Conservation (phyloP, 2,888 invertebrate species). For the Agrotis clavis region DNA sequence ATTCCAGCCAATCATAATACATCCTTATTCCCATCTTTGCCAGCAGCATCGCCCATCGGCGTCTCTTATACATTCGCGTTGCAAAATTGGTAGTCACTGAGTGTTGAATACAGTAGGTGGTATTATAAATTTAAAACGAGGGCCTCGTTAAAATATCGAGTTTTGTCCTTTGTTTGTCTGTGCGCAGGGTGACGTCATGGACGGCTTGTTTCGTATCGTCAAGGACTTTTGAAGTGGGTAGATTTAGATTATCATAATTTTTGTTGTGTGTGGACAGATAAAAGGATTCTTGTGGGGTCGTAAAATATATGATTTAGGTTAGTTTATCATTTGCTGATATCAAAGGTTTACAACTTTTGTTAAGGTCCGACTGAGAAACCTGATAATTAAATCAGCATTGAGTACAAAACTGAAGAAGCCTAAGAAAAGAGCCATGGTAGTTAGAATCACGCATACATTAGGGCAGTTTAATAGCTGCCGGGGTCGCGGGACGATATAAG, state of each 20-base stretch:
- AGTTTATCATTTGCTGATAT: background rate
- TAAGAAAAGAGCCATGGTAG: too few species aligned
- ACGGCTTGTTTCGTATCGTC: conserved; percentile 24
- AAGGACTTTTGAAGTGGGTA: conserved; percentile 44
- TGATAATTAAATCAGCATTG: too few species aligned
- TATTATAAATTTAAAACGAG: conserved; percentile 88
- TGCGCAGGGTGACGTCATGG: conserved; percentile 64
- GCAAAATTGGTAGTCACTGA: conserved; percentile 80
- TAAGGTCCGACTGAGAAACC: too few species aligned
- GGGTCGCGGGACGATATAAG: too few species aligned
- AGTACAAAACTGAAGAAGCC: too few species aligned
- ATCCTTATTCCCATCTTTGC: conserved; percentile 33
- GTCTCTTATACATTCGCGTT: conserved; percentile 72
- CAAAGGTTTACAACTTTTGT: too few species aligned
- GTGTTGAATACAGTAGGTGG: conserved; percentile 87
- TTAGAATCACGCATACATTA: too few species aligned
- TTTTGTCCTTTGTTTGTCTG: conserved; percentile 72
- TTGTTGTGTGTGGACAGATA: background rate
- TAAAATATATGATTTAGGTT: background rate
- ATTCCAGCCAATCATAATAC: conserved; percentile 29
- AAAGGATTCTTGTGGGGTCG: background rate
- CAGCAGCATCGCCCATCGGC: conserved; percentile 57
- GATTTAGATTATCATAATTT: conserved; percentile 41
- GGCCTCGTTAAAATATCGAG: conserved; percentile 87
- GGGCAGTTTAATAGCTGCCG: too few species aligned